Conservation (phyloP, 2,888 invertebrate species). For the Nomada fabriciana region DNA sequence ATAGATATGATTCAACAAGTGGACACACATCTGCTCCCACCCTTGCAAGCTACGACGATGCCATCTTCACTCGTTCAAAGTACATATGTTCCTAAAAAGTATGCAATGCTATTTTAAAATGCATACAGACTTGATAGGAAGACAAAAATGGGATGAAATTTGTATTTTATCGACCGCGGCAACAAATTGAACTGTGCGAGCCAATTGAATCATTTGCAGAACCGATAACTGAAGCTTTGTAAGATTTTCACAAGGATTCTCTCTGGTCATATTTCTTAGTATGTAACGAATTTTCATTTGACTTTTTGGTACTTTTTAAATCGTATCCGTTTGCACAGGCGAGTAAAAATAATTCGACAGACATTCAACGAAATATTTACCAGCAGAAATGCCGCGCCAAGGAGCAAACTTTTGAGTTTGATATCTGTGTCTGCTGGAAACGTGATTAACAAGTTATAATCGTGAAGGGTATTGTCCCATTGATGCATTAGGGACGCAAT, state of each 20-base stretch:
- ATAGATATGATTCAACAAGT: too few species aligned
- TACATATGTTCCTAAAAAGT: slow-evolving; percentile 88
- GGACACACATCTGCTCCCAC: too few species aligned
- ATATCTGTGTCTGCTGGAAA: slow-evolving; percentile 91
- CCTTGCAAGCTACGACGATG: neutral
- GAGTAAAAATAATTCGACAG: neutral
- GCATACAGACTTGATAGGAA: too few species aligned
- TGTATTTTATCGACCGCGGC: too few species aligned
- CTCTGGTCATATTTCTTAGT: too few species aligned
- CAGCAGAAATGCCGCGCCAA: slow-evolving; percentile 93
- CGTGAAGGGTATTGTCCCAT: slow-evolving; percentile 89
- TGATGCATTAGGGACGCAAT: slow-evolving; percentile 90
- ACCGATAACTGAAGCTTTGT: too few species aligned
- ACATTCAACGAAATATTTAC: slow-evolving; percentile 85
- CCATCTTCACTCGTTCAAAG: slow-evolving; percentile 84
- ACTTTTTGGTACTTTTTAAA: too few species aligned
- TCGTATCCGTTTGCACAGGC: neutral
- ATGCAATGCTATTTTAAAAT: neutral
- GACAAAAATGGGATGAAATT: too few species aligned
- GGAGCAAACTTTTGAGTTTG: slow-evolving; percentile 91
- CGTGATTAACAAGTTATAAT: slow-evolving; percentile 90
- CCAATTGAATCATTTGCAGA: too few species aligned
- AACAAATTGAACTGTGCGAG: too few species aligned
- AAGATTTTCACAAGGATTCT: too few species aligned
- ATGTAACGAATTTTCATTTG: too few species aligned